These are phyloP conservation scores for Nysson spinosus DNA, from an alignment of 2,888 invertebrate genomes.

Conservation along the genomic window DNA sequence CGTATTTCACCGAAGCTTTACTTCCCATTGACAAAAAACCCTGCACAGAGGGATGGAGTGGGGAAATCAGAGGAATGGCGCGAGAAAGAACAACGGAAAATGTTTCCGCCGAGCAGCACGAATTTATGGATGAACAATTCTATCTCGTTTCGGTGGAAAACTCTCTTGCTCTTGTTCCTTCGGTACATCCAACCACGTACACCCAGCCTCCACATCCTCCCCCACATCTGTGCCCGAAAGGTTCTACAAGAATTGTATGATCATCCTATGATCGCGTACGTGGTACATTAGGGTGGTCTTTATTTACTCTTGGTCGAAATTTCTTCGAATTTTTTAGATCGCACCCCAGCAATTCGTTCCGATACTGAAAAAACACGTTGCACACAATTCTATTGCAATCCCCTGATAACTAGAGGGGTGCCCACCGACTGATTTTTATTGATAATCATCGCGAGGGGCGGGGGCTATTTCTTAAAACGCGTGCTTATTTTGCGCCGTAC, in stretches of 20 bases:
- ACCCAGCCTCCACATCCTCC: conserved; percentile 20
- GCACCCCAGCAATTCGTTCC: too few species aligned
- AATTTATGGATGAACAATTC: conserved; percentile 65
- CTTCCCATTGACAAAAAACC: conserved; percentile 24
- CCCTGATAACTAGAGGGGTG: too few species aligned
- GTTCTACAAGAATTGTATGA: conserved; percentile 54
- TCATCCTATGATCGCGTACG: too few species aligned
- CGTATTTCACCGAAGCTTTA: conserved; percentile 37
- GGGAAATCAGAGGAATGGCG: conserved; percentile 12
- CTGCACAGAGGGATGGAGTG: neutral
- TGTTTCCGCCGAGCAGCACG: conserved; percentile 53
- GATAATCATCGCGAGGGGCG: too few species aligned
- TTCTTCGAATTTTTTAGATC: too few species aligned
- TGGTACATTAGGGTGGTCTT: too few species aligned
- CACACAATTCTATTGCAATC: too few species aligned
- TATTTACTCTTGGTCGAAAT: too few species aligned
- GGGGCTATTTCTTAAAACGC: too few species aligned
- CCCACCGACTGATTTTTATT: too few species aligned
- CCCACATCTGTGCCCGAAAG: conserved; percentile 47
- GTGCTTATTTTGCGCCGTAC: too few species aligned
- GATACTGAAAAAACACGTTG: too few species aligned
- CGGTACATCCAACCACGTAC: conserved; percentile 11
- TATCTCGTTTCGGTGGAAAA: conserved; percentile 49
- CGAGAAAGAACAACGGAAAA: conserved; percentile 44
- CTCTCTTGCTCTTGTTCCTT: conserved; percentile 46